Base-by-base conservation (phyloP, 2,113 vertebrate genomes). In the Apus apus region DNA sequence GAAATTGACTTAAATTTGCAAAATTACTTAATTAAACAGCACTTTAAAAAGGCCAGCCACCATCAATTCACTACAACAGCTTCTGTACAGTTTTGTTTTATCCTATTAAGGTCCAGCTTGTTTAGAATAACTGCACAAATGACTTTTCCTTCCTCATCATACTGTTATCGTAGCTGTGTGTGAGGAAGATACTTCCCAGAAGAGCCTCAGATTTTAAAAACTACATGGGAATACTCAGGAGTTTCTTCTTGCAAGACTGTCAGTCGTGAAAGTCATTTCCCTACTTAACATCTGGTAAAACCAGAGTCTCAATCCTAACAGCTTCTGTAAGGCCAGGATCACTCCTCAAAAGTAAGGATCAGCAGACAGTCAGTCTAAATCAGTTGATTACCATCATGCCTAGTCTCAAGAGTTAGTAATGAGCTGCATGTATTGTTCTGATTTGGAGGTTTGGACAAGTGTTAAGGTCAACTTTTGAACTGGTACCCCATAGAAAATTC, bases 231-330 rank as follows among this genome's bases (percentile, higher is more conserved):
- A 80, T 13, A 51, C 27, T 74, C 21, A 40, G 53, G 46, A 84
- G 32, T 71, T 89, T 89, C 34, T 72, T 73, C 23, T 25, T 80
- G 36, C 51, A 61, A 58, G 40, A 57, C 2, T 5, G 4, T 48
- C 32, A 53, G 27, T 77, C 1, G 1, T 76, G 40, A 36, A 73
- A 80, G 21, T 36, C 15, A n/a, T 65, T 34, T 50, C 58, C 32
- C 13, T 17, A 22, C 18, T 29, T 1, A 0, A 36, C 16, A 60
- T 29, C 3, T 1, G 40, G 53, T 68, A 72, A 92, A 87, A 36
- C 19, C 20, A 0, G 0, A n/a, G 11, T 57, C 15, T 72, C 26
- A 43, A 11, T 30, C 53, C 20, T 72, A 82, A 68, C 4, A n/a
- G 15, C 8, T 75, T 56, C 30, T 30, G 2, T 68, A 72, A 87